A percentile compares a stretch with the other conserved stretches of the same genome.
Evolutionary conservation across 2,113 vertebrate species (phyloP).

Genomic region (Oryzias curvinotus): DNA sequence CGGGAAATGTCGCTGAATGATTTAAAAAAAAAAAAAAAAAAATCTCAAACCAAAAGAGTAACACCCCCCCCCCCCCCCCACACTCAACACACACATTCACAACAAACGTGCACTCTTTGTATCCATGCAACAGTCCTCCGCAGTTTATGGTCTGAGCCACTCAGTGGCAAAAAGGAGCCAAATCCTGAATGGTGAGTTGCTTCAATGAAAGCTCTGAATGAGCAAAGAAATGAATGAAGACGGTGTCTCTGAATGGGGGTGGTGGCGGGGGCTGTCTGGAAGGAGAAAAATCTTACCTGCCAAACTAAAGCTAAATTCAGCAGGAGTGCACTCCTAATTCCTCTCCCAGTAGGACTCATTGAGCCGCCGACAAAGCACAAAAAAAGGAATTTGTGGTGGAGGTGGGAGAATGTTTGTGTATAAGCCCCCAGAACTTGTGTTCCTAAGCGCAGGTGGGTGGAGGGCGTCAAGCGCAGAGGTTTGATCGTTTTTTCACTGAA

Average conservation of each 20-base stretch:
- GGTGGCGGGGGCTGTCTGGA: constrained; percentile 4
- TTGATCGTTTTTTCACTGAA: no score
- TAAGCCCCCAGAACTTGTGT: not conserved
- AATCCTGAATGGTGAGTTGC: constrained; percentile 55
- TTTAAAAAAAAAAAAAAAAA: not conserved
- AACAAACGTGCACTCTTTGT: constrained; percentile 29
- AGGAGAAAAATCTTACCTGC: constrained; percentile 17
- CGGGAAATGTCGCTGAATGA: constrained; percentile 16
- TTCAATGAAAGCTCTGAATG: constrained; percentile 56
- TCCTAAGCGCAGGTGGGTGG: not conserved
- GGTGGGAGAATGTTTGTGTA: not conserved
- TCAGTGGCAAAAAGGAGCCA: constrained; percentile 52
- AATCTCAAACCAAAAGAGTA: constrained; percentile 9
- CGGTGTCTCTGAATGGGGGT: constrained; percentile 44
- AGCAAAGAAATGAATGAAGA: constrained; percentile 53
- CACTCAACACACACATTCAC: constrained; percentile 24
- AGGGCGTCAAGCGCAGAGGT: not conserved
- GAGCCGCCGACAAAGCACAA: constrained; percentile 2
- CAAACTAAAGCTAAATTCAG: constrained; percentile 16
- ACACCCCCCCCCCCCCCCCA: constrained; percentile 6
- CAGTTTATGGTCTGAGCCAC: constrained; percentile 50
- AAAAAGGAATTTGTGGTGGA: not conserved
- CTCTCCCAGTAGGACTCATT: constrained; percentile 7
- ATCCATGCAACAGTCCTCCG: constrained; percentile 56
- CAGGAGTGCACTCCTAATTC: constrained; percentile 12